Percentiles rank a stretch among this genome's conserved stretches.
Conservation (phyloP, 2,888 invertebrate species). For the Drosophila siamana region DNA sequence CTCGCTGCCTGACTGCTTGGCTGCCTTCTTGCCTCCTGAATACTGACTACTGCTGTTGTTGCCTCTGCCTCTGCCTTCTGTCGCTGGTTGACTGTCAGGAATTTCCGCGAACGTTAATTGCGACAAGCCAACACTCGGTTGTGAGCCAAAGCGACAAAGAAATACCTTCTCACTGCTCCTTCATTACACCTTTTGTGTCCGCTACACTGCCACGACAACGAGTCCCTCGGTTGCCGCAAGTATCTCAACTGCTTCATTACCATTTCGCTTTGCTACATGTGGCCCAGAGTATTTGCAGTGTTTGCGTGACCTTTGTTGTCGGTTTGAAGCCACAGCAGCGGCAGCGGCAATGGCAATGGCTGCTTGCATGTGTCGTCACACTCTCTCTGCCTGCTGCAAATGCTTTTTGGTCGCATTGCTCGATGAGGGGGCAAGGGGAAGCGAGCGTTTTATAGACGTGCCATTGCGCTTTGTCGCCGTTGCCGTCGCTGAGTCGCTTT, state of each 20-base stretch:
- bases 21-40: not conserved
- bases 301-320: constrained; percentile 10
- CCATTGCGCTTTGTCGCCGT: constrained; percentile 61
- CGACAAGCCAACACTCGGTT: constrained; percentile 72
- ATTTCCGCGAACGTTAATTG: constrained; percentile 80
- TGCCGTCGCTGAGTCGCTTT: constrained; percentile 21
- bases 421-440: not conserved
- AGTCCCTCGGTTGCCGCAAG: not conserved
- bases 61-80: constrained; percentile 11
- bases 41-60: constrained; percentile 2
- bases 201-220: not conserved
- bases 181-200: constrained; percentile 60
- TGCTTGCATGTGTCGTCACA: constrained; percentile 44
- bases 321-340: constrained; percentile 36
- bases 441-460: constrained; percentile 60
- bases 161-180: constrained; percentile 59
- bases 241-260: no score
- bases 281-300: constrained; percentile 27
- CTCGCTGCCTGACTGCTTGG: constrained; percentile 30
- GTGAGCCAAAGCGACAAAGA: constrained; percentile 58
- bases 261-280: not conserved
- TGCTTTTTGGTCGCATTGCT: constrained; percentile 7
- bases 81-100: constrained; percentile 63
- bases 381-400: constrained; percentile 32
- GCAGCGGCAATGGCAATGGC: constrained; percentile 41